Evolutionary conservation across 92 coral and sea anemone genomes (phyloP), one percentile per base, ranked within the genome.

Genomic region (Plumapathes pennacea): DNA sequence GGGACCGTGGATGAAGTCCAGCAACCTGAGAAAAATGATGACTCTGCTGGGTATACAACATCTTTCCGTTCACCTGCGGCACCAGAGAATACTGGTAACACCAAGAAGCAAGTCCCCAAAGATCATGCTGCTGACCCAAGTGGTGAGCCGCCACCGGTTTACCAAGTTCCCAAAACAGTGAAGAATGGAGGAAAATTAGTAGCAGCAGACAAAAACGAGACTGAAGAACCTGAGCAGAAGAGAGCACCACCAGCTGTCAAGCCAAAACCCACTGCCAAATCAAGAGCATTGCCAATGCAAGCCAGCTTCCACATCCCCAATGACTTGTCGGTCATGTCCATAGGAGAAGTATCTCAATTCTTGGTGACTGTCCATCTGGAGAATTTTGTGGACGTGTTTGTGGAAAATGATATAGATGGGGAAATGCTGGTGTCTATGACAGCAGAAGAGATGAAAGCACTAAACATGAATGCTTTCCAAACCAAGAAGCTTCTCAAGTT

Each of bases 381-480:
- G 14, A 74, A 73, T 10, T 94, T 61, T 50, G 80, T 71, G 6
- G 59, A 80, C n/a, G 48, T 28, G 10, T 94, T 94, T 65, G 65
- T 56, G 13, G 56, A 77, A 42, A 76, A 89, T 32, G 64, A 78
- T 25, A 54, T 89, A 34, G 99, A 94, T 70, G 99, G 99, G 0
- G 76, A 72, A 10, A 79, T 94, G 74, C 50, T 94, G 40, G 57
- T 72, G 12, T 50, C 69, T 7, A 46, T 94, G 68, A 78, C 77
- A 26, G 77, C 72, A 2, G 89, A 76, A 20, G 80, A 76, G 37
- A 69, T 94, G 54, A 64, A 70, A 51, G 33, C 86, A 40, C 89
- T 94, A n/a, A 80, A 83, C 4, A 63, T 94, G 87, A 83, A 72
- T 61, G 59, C 75, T 31, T 84, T 94, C 67, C 90, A 94, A 46